phyloP scores from a whole-genome alignment of 2,797 vertebrate species.

The Pantherophis alleghaniensis region DNA sequence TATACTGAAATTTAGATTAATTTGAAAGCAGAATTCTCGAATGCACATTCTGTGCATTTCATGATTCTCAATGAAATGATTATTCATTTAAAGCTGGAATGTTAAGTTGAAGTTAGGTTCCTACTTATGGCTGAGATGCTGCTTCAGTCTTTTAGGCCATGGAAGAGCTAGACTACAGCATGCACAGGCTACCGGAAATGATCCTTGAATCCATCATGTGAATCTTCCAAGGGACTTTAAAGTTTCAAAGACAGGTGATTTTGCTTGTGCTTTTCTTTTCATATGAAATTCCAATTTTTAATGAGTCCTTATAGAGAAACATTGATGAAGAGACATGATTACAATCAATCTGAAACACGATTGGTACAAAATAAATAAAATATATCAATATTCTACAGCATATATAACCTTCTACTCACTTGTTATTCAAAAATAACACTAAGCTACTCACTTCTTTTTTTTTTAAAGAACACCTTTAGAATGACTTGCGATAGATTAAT shows the following conservation, averaged over 20 bases:
- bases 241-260: background rate
- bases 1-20: background rate
- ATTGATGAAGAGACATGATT: background rate
- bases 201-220: background rate
- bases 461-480: background rate
- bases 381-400: background rate
- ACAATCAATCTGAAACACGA: slow-evolving; percentile 4
- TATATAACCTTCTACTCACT: slow-evolving; percentile 2
- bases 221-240: background rate
- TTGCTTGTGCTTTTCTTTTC: background rate
- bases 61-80: background rate
- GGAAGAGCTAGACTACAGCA: background rate
- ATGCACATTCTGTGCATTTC: background rate
- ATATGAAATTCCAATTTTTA: slow-evolving; percentile 19
- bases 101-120: background rate
- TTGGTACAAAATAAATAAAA: slow-evolving; percentile 11
- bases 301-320: background rate
- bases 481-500: background rate
- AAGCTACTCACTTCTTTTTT: background rate
- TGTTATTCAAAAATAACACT: background rate
- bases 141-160: too few relatives aligned
- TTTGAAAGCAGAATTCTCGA: background rate
- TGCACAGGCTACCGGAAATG: background rate
- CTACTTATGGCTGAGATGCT: background rate
- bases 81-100: background rate